A percentile compares a stretch with the other conserved stretches of the same genome.
These are phyloP conservation scores for Tupiocoris notatus DNA, from an alignment of 2,888 invertebrate genomes.

Conservation along the genomic window DNA sequence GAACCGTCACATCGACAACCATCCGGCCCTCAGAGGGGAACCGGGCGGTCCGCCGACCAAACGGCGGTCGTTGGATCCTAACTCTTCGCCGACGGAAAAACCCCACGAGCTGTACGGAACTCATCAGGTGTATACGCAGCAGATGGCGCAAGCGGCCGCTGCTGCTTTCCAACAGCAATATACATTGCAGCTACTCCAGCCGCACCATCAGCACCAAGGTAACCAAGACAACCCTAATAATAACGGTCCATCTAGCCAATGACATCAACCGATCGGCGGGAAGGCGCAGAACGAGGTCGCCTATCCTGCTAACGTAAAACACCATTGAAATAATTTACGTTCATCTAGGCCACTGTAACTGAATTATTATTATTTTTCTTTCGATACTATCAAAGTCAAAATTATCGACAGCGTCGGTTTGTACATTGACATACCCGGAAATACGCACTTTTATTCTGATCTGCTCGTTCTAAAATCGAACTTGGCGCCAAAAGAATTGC, in stretches of 20 bases:
- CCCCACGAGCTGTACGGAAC: constrained; percentile 30
- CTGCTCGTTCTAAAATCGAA: too few relatives aligned
- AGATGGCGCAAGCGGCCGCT: constrained; percentile 16
- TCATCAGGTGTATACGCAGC: constrained; percentile 17
- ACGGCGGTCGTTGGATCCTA: not conserved
- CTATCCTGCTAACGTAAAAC: constrained; percentile 24
- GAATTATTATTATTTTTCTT: too few relatives aligned
- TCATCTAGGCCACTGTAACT: not conserved
- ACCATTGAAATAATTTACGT: constrained; percentile 36
- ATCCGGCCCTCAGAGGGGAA: constrained; percentile 30
- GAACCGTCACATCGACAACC: constrained; percentile 39
- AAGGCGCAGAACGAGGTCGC: constrained; percentile 30
- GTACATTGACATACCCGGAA: too few relatives aligned
- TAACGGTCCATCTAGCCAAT: constrained; percentile 14
- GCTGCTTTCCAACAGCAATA: constrained; percentile 35
- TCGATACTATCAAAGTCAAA: too few relatives aligned
- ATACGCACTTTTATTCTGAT: too few relatives aligned
- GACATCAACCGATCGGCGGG: constrained; percentile 33
- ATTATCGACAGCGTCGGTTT: too few relatives aligned
- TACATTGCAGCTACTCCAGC: constrained; percentile 32
- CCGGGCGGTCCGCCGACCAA: constrained; percentile 22
- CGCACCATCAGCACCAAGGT: not conserved
- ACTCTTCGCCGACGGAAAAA: constrained; percentile 11
- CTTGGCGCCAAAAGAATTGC: too few relatives aligned
- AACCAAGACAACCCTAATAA: not conserved